Conservation (phyloP, 1,140 invertebrate genomes). For the Tetramorium parvispinum region DNA sequence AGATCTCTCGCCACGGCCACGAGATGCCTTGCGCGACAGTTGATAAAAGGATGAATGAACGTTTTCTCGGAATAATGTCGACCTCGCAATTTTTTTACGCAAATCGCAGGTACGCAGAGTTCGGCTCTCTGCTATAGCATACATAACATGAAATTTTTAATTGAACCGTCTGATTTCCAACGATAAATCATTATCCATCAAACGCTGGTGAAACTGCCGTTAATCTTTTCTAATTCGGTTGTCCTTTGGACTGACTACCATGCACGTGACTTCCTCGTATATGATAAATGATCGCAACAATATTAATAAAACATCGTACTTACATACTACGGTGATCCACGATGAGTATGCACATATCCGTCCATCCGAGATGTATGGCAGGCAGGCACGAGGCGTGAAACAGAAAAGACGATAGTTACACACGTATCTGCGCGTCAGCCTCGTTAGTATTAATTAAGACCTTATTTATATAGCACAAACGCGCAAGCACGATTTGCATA, state of each 20-base stretch:
- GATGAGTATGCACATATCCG: not conserved
- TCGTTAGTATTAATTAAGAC: constrained; percentile 51
- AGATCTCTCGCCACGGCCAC: constrained; percentile 35
- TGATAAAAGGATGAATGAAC: not conserved
- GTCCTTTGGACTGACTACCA: not conserved
- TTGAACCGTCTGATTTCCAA: not conserved
- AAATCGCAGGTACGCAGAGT: not conserved
- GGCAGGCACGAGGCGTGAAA: constrained; percentile 56
- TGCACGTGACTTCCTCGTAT: not conserved
- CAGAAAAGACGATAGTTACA: constrained; percentile 59
- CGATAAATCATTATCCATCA: constrained; percentile 14
- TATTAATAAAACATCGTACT: constrained; percentile 55
- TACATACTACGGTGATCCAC: constrained; percentile 64
- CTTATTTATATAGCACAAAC: constrained; percentile 54
- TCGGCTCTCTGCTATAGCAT: not conserved
- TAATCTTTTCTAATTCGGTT: constrained; percentile 12
- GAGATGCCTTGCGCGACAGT: constrained; percentile 29
- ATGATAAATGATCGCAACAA: constrained; percentile 32
- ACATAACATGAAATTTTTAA: not conserved
- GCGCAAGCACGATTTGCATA: constrained; percentile 57
- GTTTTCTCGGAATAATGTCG: constrained; percentile 20
- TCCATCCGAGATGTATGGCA: constrained; percentile 8
- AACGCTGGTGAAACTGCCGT: not conserved
- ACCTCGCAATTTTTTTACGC: not conserved
- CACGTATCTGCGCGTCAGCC: constrained; percentile 31